Evolutionary conservation across 2,797 vertebrate species (phyloP), one percentile per base, ranked within the genome.

Genomic region (Pogonophryne albipinna): DNA sequence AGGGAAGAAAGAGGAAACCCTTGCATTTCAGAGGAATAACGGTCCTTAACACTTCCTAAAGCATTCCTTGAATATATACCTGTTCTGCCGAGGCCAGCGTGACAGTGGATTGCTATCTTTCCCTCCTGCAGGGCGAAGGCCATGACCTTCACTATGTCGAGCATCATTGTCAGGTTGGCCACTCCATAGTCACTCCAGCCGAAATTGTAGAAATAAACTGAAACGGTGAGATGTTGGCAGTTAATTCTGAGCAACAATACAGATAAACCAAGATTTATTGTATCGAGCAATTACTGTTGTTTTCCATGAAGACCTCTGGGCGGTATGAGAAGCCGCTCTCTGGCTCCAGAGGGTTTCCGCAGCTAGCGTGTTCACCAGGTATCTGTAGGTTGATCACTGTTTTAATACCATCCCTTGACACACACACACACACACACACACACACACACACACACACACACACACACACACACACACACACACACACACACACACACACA

Each of bases 191-290:
- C 98, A 80, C 95, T 96, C 98, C 98, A 99, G 66, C 96, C 97
- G 71, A 98, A 99, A 91, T 99, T 99, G 92, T 99, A 99, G 94
- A 97, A 99, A 92, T 98, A 99, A 92, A 99, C 98, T 99, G 85
- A 86, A 93, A 94, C 9, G 6, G 27, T 9, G 44, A 57, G 42
- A 74, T 11, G 3, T 0, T 63, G 67, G 70, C 0, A 44, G 44
- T 85, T 57, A 55, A 4, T 34, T 1, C n/a, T 52, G 23, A 50
- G 6, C 9, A 70, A 47, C 12, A 46, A 7, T 19, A 34, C 5
- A 10, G 0, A 34, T 38, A 8, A 17, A 23, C 27, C 1, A 61
- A 66, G 3, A 23, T 20, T 7, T 0, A n/a, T 2, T 57, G 31
- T 13, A 49, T 9, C 0, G 57, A 59, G 57, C 16, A 93, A 97